Percentiles rank a stretch among this genome's conserved stretches.
Evolutionary conservation across 1,140 invertebrate species (phyloP).

Genomic region (Caenorhabditis latens): DNA sequence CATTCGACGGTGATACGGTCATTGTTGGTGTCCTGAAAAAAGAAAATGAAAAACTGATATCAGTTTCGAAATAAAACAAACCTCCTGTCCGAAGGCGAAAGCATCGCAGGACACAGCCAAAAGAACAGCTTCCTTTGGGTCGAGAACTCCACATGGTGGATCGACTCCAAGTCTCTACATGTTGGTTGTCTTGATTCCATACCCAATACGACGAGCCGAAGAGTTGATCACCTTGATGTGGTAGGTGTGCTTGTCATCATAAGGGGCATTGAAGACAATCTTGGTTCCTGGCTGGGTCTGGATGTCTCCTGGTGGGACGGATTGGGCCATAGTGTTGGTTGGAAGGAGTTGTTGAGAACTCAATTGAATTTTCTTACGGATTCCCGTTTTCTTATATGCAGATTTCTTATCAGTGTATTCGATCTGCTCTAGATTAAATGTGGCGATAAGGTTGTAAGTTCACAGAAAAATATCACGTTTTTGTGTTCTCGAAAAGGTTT

Average conservation of each 20-base stretch:
- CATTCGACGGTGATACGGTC: conserved; percentile 56
- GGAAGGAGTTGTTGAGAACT: no score
- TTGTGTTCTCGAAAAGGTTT: no score
- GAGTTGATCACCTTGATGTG: conserved; percentile 64
- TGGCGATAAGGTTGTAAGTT: no score
- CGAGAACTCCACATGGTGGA: conserved; percentile 62
- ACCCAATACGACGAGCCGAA: conserved; percentile 61
- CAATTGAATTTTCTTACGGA: no score
- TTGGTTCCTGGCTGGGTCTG: conserved; percentile 7
- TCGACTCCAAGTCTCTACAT: conserved; percentile 62
- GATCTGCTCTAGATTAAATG: no score
- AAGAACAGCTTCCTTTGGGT: conserved; percentile 61
- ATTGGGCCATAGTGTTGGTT: no score
- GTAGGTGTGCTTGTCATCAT: conserved; percentile 67
- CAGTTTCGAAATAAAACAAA: neutral
- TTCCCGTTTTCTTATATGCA: no score
- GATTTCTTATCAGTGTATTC: no score
- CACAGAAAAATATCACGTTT: no score
- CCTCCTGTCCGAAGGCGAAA: conserved; percentile 63
- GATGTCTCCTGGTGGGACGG: no score
- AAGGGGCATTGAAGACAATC: conserved; percentile 67
- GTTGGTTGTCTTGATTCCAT: conserved; percentile 65
- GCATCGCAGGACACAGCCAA: conserved; percentile 61
- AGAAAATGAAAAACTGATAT: no score
- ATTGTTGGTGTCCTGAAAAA: conserved; percentile 36